Evolutionary conservation across 2,113 vertebrate genomes (phyloP).

Genomic region (Pardalotus punctatus): DNA sequence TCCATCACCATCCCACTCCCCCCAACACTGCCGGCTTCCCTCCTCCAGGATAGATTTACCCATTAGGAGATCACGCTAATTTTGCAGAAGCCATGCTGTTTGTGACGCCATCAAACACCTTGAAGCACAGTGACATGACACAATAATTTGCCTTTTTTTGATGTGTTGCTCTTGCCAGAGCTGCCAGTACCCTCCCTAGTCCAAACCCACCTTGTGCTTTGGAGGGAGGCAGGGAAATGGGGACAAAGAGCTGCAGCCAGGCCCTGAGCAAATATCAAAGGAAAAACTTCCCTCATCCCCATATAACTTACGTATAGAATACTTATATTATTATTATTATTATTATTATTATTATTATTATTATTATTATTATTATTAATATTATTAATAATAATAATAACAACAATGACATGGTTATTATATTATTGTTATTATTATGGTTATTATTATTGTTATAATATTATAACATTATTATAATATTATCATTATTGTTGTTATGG

Average conservation of each 20-base stretch:
- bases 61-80: neutral
- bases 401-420: too few relatives aligned
- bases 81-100: neutral
- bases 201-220: neutral
- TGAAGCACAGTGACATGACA: accelerated
- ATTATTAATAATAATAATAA: accelerated
- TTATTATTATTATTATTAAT: neutral
- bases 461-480: too few relatives aligned
- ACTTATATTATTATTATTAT: accelerated
- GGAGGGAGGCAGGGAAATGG: neutral
- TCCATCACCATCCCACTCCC: accelerated
- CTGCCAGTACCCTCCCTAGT: neutral
- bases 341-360: neutral
- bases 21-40: accelerated
- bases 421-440: too few relatives aligned
- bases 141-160: neutral
- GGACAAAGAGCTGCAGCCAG: neutral
- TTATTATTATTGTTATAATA: too few relatives aligned
- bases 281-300: neutral
- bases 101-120: neutral
- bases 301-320: neutral
- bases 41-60: neutral
- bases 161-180: neutral
- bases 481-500: too few relatives aligned
- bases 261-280: neutral